Base-by-base conservation (phyloP, 2,797 vertebrate genomes). In the Ceyx erithaca region DNA sequence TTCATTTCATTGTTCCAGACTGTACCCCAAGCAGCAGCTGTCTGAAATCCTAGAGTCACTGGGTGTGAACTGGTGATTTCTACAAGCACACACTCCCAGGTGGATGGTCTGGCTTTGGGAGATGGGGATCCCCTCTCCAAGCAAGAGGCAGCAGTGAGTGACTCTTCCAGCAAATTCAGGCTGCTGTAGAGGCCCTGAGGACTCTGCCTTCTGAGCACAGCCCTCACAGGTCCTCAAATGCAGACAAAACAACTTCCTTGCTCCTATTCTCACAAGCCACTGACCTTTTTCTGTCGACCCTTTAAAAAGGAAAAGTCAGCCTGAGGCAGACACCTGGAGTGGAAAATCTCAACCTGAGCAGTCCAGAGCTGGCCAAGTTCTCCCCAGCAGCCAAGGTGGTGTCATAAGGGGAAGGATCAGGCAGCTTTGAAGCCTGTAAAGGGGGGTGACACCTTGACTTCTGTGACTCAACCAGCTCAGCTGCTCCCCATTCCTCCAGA, bases 211-310 rank as follows among this genome's bases (percentile, higher is more conserved):
- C 52, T 54, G 28, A 77, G 75, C 68, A 30, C 26, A 52, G n/a
- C 35, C 76, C 52, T 18, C 71, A 62, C 25, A 80, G 17, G 81
- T 92, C 78, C 40, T 86, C 0, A 0, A 79, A 86, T 43, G 26
- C 0, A 1, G 31, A 40, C 67, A 43, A 72, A 84, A 52, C 45
- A 86, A 62, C 72, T 89, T 82, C 49, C 72, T 87, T 85, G 46
- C 79, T 87, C 78, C 46, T 73, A 26, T 86, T 93, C 90, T 93
- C 52, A 41, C 86, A 87, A 95, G 62, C 45, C 57, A 22, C 10
- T 94, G 83, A 80, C 55, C 75, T 82, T 90, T 91, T 77, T 46
- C 71, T 90, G 48, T 84, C 92, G 78, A 91, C 31, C 19, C 45
- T 69, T 91, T 7, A 48, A 62, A 87, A 92, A 87, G 46, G 67